Conservation (phyloP, 2,113 vertebrate species). For the Astatotilapia flaviijosephi region DNA sequence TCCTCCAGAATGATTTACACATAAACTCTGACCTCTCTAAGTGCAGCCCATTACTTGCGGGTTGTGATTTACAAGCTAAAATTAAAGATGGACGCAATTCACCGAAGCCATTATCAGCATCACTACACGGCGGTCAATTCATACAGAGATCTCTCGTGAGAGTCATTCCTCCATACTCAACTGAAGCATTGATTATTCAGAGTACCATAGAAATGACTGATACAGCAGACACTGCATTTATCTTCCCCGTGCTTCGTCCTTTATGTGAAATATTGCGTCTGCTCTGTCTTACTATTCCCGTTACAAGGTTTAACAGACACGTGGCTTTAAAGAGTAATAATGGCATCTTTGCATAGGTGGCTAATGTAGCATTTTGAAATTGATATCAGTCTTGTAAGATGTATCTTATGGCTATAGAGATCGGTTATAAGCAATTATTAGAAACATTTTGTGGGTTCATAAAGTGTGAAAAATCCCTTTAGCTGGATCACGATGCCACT, state of each 20-base stretch:
- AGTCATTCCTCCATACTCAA: background rate
- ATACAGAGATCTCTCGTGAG: background rate
- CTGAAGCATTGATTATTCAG: conserved; percentile 29
- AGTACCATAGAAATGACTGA: conserved; percentile 1
- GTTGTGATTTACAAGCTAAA: conserved; percentile 44
- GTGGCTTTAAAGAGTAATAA: background rate
- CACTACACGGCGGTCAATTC: background rate
- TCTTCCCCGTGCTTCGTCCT: background rate
- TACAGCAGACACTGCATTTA: background rate
- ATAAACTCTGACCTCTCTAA: conserved; percentile 42
- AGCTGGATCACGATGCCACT: background rate
- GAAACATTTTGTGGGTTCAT: background rate
- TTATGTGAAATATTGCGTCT: background rate
- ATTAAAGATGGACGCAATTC: conserved; percentile 18
- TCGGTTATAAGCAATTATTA: background rate
- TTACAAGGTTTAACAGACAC: background rate
- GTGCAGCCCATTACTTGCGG: conserved; percentile 26
- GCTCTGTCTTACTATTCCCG: background rate
- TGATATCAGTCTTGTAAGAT: background rate
- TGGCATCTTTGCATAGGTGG: background rate
- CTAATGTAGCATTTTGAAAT: background rate
- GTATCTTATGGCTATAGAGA: background rate
- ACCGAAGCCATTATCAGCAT: background rate
- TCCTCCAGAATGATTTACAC: conserved; percentile 4
- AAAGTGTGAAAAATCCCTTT: background rate